phyloP scores from a whole-genome alignment of 2,888 invertebrate species.

The Leptinotarsa juncta region DNA sequence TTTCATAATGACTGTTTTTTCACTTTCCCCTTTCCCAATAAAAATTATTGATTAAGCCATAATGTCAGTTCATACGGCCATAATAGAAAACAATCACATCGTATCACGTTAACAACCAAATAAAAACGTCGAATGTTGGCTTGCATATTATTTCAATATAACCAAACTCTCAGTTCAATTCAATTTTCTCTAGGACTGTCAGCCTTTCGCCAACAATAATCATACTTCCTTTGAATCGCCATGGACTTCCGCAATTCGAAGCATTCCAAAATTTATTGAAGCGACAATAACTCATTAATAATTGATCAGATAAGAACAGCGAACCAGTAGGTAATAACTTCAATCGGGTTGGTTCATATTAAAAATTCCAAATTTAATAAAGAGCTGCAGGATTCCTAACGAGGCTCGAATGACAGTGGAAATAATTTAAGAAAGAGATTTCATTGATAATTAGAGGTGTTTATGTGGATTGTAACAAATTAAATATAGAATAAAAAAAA shows the following conservation, averaged over 20 bases:
- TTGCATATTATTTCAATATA: neutral
- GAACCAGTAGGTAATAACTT: neutral
- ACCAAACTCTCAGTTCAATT: neutral
- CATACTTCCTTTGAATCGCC: neutral
- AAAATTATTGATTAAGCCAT: no score
- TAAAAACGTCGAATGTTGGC: no score
- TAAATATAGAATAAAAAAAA: no score
- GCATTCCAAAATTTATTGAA: neutral
- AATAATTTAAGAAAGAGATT: neutral
- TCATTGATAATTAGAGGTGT: no score
- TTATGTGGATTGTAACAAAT: no score
- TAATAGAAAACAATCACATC: no score
- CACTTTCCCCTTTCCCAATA: no score
- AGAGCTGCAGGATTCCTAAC: neutral
- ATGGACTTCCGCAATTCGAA: neutral
- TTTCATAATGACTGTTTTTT: no score
- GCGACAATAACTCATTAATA: conserved; percentile 2
- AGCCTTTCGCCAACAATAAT: neutral
- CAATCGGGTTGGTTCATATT: neutral
- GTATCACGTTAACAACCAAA: no score
- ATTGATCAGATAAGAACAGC: neutral
- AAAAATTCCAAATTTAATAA: neutral
- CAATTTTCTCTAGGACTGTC: neutral
- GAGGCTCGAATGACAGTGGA: neutral
- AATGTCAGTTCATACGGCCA: no score